Base-by-base conservation (phyloP, 2,113 vertebrate species). In the Malurus alboscapulatus region DNA sequence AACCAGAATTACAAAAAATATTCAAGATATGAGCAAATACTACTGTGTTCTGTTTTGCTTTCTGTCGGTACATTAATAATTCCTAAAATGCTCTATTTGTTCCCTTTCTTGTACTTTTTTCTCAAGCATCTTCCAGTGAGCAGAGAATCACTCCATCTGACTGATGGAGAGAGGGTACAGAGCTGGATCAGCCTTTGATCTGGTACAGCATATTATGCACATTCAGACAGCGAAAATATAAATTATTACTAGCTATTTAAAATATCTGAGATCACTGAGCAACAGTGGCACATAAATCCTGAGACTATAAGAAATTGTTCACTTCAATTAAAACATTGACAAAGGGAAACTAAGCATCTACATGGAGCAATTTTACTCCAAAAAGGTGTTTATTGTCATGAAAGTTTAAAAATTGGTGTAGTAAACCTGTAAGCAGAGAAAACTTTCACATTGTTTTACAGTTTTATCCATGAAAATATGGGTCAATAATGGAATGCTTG, bases 81-180 rank as follows among this genome's bases (percentile, higher is more conserved):
- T 89, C n/a, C 59, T 73, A 86, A 77, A 87, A 62, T 62, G 61
- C 27, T 81, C 55, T 77, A 45, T 94, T 91, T 95, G 59, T 83
- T 94, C 55, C 51, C 11, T 84, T 65, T 53, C 44, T 88, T 72
- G 30, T 73, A 21, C 12, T 66, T 5, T 84, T 73, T 96, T 65
- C 84, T 92, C 51, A 38, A 74, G 47, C 22, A 84, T 36, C 65
- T 81, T 65, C 17, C 51, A 87, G 19, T 30, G 14, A 77, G 50
- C 22, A 80, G 24, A 57, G 50, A 77, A 81, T 12, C 15, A 44
- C 17, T 74, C 17, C 10, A 21, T 69, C 29, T 84, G 62, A 87
- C 25, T 92, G 59, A 69, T 66, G 38, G 59, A 65, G 72, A 63
- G 63, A 80, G 4, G 24, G 3, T 91, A 62, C 24, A 74, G 68